Percentiles rank a stretch among this genome's conserved stretches.
These are phyloP conservation scores for Cherax destructor DNA, from an alignment of 1,140 invertebrate genomes.

Conservation along the genomic window DNA sequence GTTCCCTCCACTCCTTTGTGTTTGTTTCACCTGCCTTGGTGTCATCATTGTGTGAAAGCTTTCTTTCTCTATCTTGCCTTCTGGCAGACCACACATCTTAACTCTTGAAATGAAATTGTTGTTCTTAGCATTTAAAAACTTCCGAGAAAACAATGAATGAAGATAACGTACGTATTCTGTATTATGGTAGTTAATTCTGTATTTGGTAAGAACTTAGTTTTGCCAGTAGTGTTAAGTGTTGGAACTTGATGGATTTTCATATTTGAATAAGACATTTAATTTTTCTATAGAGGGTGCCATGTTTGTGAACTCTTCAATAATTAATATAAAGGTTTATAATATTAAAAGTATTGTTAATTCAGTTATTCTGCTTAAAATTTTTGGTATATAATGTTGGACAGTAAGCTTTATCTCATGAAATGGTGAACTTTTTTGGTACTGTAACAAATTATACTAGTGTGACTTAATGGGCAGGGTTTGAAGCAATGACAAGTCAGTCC, in stretches of 20 bases:
- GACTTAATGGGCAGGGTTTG: no score
- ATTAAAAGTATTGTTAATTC: no score
- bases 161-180: background rate
- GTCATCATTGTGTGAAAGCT: background rate
- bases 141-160: background rate
- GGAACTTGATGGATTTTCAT: background rate
- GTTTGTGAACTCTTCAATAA: no score
- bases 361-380: no score
- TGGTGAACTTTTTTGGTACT: no score
- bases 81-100: constrained; percentile 4
- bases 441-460: no score
- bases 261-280: background rate
- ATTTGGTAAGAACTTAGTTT: background rate
- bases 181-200: background rate
- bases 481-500: no score
- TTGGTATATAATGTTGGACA: no score
- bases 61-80: background rate
- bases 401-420: no score
- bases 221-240: background rate
- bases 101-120: background rate
- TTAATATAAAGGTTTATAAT: no score
- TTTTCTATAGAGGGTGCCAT: no score
- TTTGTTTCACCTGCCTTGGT: background rate
- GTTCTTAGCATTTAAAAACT: background rate
- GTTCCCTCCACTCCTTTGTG: background rate